A percentile compares a stretch with the other conserved stretches of the same genome.
Evolutionary conservation across 2,113 vertebrate genomes (phyloP).

Genomic region (Equus quagga): DNA sequence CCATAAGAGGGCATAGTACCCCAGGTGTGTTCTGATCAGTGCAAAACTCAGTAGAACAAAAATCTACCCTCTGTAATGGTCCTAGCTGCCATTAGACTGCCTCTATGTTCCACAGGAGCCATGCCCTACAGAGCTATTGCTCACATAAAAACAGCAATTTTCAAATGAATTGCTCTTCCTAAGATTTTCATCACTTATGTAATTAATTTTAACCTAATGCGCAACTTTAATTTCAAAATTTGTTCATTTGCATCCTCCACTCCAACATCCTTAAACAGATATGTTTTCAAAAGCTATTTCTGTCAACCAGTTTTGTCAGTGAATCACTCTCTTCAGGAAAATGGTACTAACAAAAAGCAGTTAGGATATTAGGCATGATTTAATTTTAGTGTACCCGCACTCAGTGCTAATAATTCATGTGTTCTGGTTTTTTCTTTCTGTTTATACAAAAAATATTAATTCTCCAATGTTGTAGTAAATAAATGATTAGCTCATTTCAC

Average conservation of each 20-base stretch:
- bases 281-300: not conserved
- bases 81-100: not conserved
- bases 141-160: not conserved
- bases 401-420: not conserved
- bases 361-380: not conserved
- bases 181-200: not conserved
- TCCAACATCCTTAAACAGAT: not conserved
- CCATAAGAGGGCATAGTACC: not conserved
- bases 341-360: not conserved
- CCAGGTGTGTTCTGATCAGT: not conserved
- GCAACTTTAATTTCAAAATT: not conserved
- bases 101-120: not conserved
- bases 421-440: not conserved
- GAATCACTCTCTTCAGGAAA: not conserved
- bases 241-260: not conserved
- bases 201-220: not conserved
- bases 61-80: not conserved
- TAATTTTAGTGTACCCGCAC: not conserved
- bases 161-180: not conserved
- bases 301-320: not conserved
- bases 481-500: not conserved
- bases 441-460: not conserved
- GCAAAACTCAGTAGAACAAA: not conserved
- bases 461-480: not conserved
- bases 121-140: accelerated